Evolutionary conservation across 2,888 invertebrate genomes (phyloP).

Genomic region (Octonoba sinensis): DNA sequence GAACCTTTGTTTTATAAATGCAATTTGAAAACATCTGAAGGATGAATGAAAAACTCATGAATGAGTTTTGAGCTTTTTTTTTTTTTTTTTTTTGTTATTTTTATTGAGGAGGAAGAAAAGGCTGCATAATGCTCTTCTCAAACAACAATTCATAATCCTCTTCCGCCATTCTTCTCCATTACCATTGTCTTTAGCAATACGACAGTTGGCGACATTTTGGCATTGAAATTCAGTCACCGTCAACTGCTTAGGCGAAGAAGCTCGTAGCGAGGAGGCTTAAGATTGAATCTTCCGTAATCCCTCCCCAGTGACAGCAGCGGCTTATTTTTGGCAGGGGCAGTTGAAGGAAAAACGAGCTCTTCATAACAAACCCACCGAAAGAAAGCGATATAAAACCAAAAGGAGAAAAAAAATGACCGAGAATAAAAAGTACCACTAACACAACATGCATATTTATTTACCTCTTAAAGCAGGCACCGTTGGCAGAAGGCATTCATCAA

Average conservation of each 20-base stretch:
- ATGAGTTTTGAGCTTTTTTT: too few species aligned
- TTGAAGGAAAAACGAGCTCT: conserved; percentile 45
- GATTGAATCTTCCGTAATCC: conserved; percentile 34
- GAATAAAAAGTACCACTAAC: not conserved
- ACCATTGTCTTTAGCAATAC: too few species aligned
- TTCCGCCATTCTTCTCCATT: too few species aligned
- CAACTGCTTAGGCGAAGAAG: not conserved
- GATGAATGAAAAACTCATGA: too few species aligned
- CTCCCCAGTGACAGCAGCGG: conserved; percentile 30
- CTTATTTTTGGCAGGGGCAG: conserved; percentile 37
- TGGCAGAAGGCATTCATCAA: conserved; percentile 56
- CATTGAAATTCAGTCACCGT: conserved; percentile 12
- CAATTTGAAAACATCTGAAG: too few species aligned
- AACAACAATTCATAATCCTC: too few species aligned
- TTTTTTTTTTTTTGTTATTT: too few species aligned
- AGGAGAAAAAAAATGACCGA: not conserved
- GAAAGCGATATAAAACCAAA: conserved; percentile 16
- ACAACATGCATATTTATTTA: conserved; percentile 61
- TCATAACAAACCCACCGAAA: conserved; percentile 41
- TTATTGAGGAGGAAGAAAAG: too few species aligned
- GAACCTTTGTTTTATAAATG: too few species aligned
- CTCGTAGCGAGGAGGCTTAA: conserved; percentile 16
- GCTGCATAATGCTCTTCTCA: too few species aligned
- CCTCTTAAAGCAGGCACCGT: conserved; percentile 28
- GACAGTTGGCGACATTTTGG: conserved; percentile 1